Evolutionary conservation across 2,797 vertebrate species (phyloP).

Genomic region (Syndactyla subalaris): DNA sequence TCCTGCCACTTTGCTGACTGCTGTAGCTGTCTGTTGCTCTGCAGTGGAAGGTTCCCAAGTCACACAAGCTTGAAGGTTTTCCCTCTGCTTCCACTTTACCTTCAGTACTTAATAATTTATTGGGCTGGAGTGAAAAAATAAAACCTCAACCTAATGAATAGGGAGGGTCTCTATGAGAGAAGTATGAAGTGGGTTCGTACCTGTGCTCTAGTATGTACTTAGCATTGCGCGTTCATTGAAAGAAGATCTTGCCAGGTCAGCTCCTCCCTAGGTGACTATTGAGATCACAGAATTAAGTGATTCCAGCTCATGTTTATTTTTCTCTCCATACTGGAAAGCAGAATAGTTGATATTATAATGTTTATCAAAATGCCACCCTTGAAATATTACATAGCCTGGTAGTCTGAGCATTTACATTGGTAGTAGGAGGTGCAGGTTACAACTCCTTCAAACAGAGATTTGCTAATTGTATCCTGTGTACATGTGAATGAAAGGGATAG

Average conservation of each 20-base stretch:
- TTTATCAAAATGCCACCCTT: background rate
- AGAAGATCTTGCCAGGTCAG: background rate
- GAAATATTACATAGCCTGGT: background rate
- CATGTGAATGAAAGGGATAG: background rate
- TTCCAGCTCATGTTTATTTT: background rate
- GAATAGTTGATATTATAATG: background rate
- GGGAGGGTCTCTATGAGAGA: background rate
- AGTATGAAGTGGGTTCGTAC: background rate
- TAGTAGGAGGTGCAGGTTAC: background rate
- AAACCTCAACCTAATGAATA: background rate
- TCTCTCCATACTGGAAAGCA: background rate
- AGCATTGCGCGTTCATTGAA: background rate
- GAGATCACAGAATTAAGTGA: background rate
- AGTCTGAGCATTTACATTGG: background rate
- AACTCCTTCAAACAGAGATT: background rate
- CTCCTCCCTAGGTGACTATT: background rate
- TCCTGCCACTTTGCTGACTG: background rate
- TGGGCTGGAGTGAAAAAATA: background rate
- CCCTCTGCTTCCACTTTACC: background rate
- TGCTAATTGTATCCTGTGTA: background rate
- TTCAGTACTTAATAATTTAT: constrained; percentile 32
- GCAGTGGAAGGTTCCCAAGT: background rate
- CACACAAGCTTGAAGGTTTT: background rate
- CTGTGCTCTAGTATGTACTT: background rate
- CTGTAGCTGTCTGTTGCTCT: background rate